These are phyloP conservation scores for Drosophila falleni DNA, from an alignment of 2,888 invertebrate species.

Conservation along the genomic window DNA sequence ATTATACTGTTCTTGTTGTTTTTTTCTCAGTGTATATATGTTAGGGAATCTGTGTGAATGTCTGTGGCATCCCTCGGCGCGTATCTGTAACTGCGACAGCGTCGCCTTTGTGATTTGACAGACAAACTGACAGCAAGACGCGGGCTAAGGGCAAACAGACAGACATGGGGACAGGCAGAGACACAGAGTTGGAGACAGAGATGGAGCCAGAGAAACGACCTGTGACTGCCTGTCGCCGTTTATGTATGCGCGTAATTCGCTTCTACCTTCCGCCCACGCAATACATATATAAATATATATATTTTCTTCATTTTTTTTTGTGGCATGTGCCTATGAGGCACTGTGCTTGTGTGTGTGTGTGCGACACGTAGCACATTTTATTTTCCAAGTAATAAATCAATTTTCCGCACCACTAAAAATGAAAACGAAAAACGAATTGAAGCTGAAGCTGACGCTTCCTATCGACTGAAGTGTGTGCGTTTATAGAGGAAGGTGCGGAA, in stretches of 20 bases:
- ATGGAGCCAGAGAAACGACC: constrained; percentile 47
- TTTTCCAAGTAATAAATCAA: constrained; percentile 82
- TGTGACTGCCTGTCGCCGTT: constrained; percentile 79
- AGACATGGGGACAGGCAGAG: constrained; percentile 7
- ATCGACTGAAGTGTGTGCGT: constrained; percentile 65
- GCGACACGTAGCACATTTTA: constrained; percentile 82
- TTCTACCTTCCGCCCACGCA: constrained; percentile 19
- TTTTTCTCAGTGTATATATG: constrained; percentile 27
- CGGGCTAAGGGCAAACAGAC: constrained; percentile 38
- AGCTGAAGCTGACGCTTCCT: constrained; percentile 70
- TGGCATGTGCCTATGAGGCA: constrained; percentile 47
- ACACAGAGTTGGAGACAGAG: not conserved
- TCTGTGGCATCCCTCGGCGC: constrained; percentile 56
- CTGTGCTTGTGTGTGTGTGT: constrained; percentile 39
- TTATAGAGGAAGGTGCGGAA: constrained; percentile 14
- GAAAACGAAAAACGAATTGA: constrained; percentile 81
- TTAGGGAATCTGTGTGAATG: constrained; percentile 15
- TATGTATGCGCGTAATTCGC: constrained; percentile 76
- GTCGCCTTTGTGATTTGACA: constrained; percentile 78
- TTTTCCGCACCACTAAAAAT: constrained; percentile 82
- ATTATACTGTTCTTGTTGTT: not conserved
- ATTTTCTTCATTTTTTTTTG: not conserved
- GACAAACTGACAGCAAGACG: constrained; percentile 80
- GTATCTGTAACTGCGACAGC: constrained; percentile 61
- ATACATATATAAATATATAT: constrained; percentile 1